A percentile compares a stretch with the other conserved stretches of the same genome.
phyloP scores from a whole-genome alignment of 2,797 vertebrate genomes.

The Phoeniculus purpureus region DNA sequence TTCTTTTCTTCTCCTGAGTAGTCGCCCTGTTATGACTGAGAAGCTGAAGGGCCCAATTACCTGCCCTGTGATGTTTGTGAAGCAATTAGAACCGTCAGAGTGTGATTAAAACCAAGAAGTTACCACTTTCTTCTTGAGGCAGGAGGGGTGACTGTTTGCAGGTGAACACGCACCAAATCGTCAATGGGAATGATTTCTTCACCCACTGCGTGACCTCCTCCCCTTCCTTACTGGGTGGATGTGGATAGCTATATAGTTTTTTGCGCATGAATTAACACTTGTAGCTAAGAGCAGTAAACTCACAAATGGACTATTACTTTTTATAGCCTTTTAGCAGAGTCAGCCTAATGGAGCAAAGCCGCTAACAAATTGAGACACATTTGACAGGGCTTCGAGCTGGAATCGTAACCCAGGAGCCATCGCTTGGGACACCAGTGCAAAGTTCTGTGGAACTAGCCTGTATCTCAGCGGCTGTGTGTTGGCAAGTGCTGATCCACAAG shows the following conservation, averaged over 20 bases:
- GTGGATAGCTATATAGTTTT: background rate
- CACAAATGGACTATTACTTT: slow-evolving; percentile 73
- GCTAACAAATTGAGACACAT: slow-evolving; percentile 56
- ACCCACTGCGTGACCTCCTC: background rate
- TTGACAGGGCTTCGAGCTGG: slow-evolving; percentile 42
- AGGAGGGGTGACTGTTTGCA: background rate
- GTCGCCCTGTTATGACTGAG: background rate
- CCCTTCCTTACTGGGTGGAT: background rate
- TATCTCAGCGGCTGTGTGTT: background rate
- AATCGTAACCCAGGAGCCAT: slow-evolving; percentile 20
- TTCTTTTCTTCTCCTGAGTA: background rate
- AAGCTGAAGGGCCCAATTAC: slow-evolving; percentile 26
- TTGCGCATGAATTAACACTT: slow-evolving; percentile 55
- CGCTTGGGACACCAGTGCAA: background rate
- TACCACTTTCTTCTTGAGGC: slow-evolving; percentile 10
- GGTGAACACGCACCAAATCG: background rate
- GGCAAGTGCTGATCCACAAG: background rate
- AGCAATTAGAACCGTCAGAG: slow-evolving; percentile 43
- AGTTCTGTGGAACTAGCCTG: background rate
- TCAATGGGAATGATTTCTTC: background rate
- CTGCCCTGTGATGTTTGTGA: background rate
- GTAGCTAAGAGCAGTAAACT: slow-evolving; percentile 65
- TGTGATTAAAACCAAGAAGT: slow-evolving; percentile 52
- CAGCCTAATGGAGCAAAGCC: slow-evolving; percentile 66
- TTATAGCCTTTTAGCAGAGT: slow-evolving; percentile 65